Evolutionary conservation across 2,888 invertebrate species (phyloP).

Genomic region (Mactromeris polynyma): DNA sequence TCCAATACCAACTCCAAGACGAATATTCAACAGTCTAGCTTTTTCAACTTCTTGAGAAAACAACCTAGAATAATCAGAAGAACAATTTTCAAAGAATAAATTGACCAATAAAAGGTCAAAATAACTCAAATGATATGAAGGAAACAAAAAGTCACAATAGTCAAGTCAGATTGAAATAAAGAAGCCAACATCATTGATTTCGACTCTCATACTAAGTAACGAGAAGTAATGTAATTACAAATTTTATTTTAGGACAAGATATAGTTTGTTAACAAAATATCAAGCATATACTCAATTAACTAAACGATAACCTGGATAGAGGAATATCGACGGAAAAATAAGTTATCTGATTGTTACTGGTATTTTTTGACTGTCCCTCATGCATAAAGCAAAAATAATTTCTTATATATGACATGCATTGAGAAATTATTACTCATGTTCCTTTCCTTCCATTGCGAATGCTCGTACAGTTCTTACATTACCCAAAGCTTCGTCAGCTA

Average conservation of each 20-base stretch:
- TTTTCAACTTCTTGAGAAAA: slow-evolving; percentile 91
- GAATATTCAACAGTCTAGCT: slow-evolving; percentile 92
- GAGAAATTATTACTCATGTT: slow-evolving; percentile 88
- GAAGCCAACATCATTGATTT: no score
- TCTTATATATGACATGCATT: neutral
- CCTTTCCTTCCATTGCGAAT: slow-evolving; percentile 96
- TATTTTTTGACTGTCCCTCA: no score
- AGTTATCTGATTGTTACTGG: no score
- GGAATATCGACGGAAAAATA: no score
- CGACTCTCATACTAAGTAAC: no score
- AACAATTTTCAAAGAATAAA: neutral
- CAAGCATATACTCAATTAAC: no score
- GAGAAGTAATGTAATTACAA: no score
- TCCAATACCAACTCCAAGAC: slow-evolving; percentile 96
- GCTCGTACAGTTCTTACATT: slow-evolving; percentile 97
- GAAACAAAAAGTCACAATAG: neutral
- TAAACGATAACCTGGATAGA: no score
- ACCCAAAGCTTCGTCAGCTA: slow-evolving; percentile 97
- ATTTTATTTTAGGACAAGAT: no score
- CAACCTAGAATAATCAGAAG: slow-evolving; percentile 77
- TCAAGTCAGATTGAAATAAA: no score
- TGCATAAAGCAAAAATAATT: no score
- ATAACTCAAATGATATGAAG: neutral
- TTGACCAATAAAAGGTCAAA: neutral
- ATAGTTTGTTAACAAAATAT: no score